phyloP scores from a whole-genome alignment of 2,797 vertebrate species.

The Lacerta bilineata region DNA sequence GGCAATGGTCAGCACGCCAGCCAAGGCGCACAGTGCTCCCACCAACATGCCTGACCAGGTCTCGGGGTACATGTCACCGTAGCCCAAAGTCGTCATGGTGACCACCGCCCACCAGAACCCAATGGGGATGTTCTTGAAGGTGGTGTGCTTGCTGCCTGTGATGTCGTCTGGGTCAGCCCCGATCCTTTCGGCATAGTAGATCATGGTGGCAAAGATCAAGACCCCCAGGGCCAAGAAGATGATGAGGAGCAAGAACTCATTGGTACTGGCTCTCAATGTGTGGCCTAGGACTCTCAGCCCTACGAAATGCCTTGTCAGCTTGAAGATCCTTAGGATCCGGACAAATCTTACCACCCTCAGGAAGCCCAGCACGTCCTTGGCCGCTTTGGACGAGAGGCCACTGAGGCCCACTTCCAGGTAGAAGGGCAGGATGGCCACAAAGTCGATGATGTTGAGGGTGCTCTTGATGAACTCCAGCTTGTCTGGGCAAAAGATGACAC shows the following conservation, averaged over 20 bases:
- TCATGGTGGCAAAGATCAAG: conserved; percentile 82
- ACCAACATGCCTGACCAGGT: conserved; percentile 83
- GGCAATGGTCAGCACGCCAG: conserved; percentile 82
- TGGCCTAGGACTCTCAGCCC: conserved; percentile 80
- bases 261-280: conserved; percentile 80
- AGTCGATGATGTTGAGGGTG: conserved; percentile 84
- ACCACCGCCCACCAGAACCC: conserved; percentile 84
- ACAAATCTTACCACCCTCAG: conserved; percentile 81
- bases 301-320: conserved; percentile 80
- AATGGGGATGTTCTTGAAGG: conserved; percentile 83
- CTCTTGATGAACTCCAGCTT: conserved; percentile 83
- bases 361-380: conserved; percentile 82
- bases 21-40: conserved; percentile 80
- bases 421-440: conserved; percentile 84
- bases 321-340: conserved; percentile 82
- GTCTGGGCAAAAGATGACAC: conserved; percentile 83
- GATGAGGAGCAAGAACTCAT: conserved; percentile 81
- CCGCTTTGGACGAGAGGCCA: conserved; percentile 78
- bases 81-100: conserved; percentile 84
- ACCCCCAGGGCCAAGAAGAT: conserved; percentile 82
- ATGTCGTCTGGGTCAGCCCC: conserved; percentile 80
- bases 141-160: conserved; percentile 79
- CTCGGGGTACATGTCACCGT: conserved; percentile 82
- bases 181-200: conserved; percentile 82
- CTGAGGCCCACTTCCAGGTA: conserved; percentile 81